Base-by-base conservation (phyloP, 2,888 invertebrate genomes). In the Minunthozetes semirufus region DNA sequence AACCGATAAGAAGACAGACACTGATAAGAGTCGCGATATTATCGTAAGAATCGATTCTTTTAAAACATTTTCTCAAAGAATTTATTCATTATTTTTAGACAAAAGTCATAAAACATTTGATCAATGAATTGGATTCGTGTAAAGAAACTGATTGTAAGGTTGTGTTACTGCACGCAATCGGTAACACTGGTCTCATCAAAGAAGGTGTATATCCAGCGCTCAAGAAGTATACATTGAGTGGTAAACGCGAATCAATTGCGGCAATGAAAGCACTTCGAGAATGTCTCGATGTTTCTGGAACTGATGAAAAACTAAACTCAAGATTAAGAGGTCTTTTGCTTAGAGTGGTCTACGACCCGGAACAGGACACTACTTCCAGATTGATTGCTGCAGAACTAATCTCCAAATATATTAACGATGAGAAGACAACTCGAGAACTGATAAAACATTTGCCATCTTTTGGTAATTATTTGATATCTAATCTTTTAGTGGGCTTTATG, bases 301-400 rank as follows among this genome's bases (percentile, higher is more conserved):
- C 2, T 25, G 61, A 61, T 15, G 72, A 66, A n/a, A 74, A 76
- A 29, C 42, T 73, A 29, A 29, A 22, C 1, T 42, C 53, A 1
- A 19, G 73, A 5, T 33, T 76, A 33, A 50, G 72, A 33, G 50
- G 71, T 19, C 25, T 77, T 27, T 42, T 75, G 4, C 22, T 72
- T 50, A 38, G 68, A n/a, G 68, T 76, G 0, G 72, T 76, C 2
- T 76, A 74, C 25, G 77, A 78, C 17, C 38, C 29, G 0, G 74
- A 71, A 19, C 78, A 78, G 27, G 80, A 80, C 33, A 76, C 78
- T 27, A 79, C 79, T 1, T 66, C 79, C 1, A 38, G 80, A 72
- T 70, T 78, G 0, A 73, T 79, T 27, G 80, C 80, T 13, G 77
- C 79, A 25, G 80, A 79, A 76, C 63, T 80, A 22, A 38, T 80